These are phyloP conservation scores for Halcyon leucocephala DNA, from an alignment of 2,797 vertebrate species.

Conservation along the genomic window DNA sequence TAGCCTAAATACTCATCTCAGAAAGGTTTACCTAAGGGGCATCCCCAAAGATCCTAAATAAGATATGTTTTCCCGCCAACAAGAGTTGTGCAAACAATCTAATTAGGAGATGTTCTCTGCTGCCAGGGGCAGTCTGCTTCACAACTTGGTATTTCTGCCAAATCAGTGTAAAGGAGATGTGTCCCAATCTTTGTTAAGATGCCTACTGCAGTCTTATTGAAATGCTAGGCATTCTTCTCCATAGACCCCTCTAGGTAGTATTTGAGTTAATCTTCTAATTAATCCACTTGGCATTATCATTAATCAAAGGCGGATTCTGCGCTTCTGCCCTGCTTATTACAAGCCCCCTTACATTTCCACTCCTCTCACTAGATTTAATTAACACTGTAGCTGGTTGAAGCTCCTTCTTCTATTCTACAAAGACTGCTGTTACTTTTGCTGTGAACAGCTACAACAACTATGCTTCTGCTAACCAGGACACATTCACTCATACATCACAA, in stretches of 20 bases:
- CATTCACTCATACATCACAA: background rate
- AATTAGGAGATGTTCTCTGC: slow-evolving; percentile 23
- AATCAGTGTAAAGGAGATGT: background rate
- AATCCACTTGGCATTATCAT: slow-evolving; percentile 60
- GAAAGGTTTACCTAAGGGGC: slow-evolving; percentile 13
- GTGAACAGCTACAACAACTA: background rate
- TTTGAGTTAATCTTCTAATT: slow-evolving; percentile 61
- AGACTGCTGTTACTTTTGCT: background rate
- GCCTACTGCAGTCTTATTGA: background rate
- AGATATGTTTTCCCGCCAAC: slow-evolving; percentile 11
- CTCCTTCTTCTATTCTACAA: background rate
- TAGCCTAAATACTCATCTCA: background rate
- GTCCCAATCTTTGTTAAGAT: background rate
- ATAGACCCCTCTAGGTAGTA: slow-evolving; percentile 6
- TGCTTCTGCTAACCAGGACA: background rate
- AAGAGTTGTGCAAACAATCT: slow-evolving; percentile 13
- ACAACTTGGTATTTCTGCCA: slow-evolving; percentile 13
- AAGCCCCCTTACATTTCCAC: slow-evolving; percentile 24
- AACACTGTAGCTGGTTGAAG: slow-evolving; percentile 1
- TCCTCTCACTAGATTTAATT: slow-evolving; percentile 52
- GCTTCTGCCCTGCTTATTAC: slow-evolving; percentile 40
- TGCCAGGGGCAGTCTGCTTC: slow-evolving; percentile 19
- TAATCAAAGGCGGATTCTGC: slow-evolving; percentile 52
- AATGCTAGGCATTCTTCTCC: slow-evolving; percentile 4
- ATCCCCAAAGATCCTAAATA: slow-evolving; percentile 15